Conservation (phyloP, 2,888 invertebrate genomes). For the Frankliniella fusca region DNA sequence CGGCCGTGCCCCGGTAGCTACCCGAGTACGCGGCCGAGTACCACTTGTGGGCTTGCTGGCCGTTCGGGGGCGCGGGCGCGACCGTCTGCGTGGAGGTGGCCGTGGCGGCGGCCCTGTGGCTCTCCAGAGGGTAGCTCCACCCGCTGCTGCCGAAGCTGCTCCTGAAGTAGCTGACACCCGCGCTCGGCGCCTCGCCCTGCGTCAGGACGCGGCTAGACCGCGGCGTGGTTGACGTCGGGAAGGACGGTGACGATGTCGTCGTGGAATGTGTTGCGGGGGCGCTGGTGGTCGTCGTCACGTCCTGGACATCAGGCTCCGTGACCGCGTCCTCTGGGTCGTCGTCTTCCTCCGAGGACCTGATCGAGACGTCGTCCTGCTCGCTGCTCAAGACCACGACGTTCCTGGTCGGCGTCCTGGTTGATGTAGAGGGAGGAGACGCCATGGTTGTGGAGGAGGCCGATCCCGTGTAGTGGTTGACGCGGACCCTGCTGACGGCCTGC, state of each 20-base stretch:
- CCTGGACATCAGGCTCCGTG: not conserved
- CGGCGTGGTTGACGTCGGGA: not conserved
- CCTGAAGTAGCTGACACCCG: slow-evolving; percentile 2
- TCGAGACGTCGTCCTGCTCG: not conserved
- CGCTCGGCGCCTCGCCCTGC: not conserved
- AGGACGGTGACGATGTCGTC: not conserved
- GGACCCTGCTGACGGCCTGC: not conserved
- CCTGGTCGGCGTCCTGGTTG: not conserved
- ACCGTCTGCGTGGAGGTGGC: not conserved
- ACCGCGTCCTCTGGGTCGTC: not conserved
- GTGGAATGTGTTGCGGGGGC: not conserved
- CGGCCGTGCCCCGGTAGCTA: not conserved
- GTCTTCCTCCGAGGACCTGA: not conserved
- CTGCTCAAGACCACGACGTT: not conserved
- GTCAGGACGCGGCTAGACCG: not conserved
- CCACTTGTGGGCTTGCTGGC: not conserved
- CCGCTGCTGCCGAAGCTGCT: not conserved
- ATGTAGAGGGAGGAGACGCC: not conserved
- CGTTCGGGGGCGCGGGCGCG: not conserved
- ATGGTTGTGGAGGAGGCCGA: not conserved
- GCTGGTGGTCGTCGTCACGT: not conserved
- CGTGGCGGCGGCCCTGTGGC: not conserved
- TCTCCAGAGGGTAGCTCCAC: slow-evolving; percentile 8
- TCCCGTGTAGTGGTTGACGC: slow-evolving; percentile 10
- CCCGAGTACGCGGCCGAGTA: slow-evolving; percentile 12